Conservation (phyloP, 2,888 invertebrate species). For the Onthophagus sagittarius region DNA sequence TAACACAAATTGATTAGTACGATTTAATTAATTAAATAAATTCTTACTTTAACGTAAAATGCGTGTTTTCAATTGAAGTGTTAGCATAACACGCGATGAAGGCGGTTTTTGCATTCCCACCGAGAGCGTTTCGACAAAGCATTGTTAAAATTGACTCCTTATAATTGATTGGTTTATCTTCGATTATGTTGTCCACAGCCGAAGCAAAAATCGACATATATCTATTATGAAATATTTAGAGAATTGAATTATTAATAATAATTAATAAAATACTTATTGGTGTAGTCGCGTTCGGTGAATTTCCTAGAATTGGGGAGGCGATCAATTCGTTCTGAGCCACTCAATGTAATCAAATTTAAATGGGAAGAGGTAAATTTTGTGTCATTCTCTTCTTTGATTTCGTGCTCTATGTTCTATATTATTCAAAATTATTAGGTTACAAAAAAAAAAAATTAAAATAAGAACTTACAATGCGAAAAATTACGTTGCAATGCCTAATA, state of each 20-base stretch:
- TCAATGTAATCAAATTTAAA: slow-evolving; percentile 83
- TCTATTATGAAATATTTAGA: too few relatives aligned
- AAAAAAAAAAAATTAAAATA: neutral
- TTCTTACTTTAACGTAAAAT: slow-evolving; percentile 58
- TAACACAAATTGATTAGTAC: too few relatives aligned
- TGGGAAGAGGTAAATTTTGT: slow-evolving; percentile 72
- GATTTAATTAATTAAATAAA: too few relatives aligned
- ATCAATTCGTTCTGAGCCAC: slow-evolving; percentile 79
- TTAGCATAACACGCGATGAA: slow-evolving; percentile 85
- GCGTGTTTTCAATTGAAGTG: slow-evolving; percentile 72
- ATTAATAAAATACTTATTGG: slow-evolving; percentile 59
- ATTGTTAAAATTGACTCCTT: slow-evolving; percentile 83
- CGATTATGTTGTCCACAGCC: slow-evolving; percentile 80
- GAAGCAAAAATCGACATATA: slow-evolving; percentile 68
- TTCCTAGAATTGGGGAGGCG: slow-evolving; percentile 76
- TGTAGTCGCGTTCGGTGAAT: slow-evolving; percentile 78
- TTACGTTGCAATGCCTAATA: slow-evolving; percentile 86
- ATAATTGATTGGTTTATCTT: slow-evolving; percentile 46
- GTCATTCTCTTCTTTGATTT: slow-evolving; percentile 33
- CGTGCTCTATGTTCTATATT: neutral
- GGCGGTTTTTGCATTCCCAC: slow-evolving; percentile 83
- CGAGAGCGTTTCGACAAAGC: slow-evolving; percentile 78
- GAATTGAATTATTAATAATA: too few relatives aligned
- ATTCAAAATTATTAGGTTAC: neutral
- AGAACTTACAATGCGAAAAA: slow-evolving; percentile 75